Evolutionary conservation across 2,888 invertebrate genomes (phyloP).

Genomic region (Mythimna loreyi): DNA sequence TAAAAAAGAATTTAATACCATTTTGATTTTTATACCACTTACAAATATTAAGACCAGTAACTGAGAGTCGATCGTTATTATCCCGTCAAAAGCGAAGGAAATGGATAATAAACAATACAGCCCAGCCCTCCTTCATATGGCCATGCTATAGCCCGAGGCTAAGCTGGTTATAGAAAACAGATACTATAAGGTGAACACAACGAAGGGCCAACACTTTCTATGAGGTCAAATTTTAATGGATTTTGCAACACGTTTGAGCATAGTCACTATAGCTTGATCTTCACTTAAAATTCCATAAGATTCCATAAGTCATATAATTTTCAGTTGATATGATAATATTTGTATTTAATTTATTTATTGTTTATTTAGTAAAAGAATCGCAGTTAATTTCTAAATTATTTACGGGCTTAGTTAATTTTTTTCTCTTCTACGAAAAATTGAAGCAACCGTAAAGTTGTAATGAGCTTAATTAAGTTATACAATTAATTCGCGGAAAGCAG

Average conservation of each 20-base stretch:
- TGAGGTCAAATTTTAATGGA: conserved; percentile 53
- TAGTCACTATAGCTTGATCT: conserved; percentile 4
- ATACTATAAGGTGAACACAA: conserved; percentile 31
- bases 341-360: neutral
- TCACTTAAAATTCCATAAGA: conserved; percentile 22
- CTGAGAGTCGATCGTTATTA: conserved; percentile 48
- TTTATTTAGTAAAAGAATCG: too few species aligned
- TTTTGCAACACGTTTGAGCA: conserved; percentile 35
- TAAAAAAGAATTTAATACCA: conserved; percentile 4
- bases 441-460: neutral
- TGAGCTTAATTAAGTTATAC: conserved; percentile 12
- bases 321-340: neutral
- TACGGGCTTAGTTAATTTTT: neutral
- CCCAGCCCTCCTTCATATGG: conserved; percentile 48
- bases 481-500: conserved; percentile 54
- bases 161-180: conserved; percentile 55
- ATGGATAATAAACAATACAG: conserved; percentile 59
- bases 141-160: conserved; percentile 39
- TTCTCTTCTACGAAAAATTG: neutral
- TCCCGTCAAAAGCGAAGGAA: conserved; percentile 56
- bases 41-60: conserved; percentile 36
- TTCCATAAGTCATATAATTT: neutral
- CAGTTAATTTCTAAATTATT: neutral
- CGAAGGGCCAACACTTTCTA: conserved; percentile 48
- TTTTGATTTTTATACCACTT: conserved; percentile 15